Evolutionary conservation across 23 tunicate species (phyloP).

Genomic region (Ciona savignyi): DNA sequence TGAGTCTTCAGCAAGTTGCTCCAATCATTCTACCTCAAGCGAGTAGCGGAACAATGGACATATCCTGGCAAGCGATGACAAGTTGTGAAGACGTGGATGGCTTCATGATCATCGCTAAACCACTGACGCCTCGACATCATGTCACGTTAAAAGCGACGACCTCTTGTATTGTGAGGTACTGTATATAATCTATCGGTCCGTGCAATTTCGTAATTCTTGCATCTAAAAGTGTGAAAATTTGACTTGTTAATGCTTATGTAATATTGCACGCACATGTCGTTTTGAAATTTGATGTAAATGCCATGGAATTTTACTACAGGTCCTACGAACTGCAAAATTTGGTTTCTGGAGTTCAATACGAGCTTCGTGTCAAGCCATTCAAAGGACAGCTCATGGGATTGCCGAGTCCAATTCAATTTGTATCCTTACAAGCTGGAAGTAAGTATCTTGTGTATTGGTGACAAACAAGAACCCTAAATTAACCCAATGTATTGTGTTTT

Average conservation of each 20-base stretch:
- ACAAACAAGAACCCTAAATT: too few relatives aligned
- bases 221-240: too few relatives aligned
- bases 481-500: not conserved
- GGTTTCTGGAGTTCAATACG: constrained; percentile 13
- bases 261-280: too few relatives aligned
- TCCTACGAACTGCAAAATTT: constrained; percentile 14
- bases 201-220: too few relatives aligned
- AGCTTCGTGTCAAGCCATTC: constrained; percentile 48
- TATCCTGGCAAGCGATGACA: constrained; percentile 34
- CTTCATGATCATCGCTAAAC: constrained; percentile 39
- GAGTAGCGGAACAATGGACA: constrained; percentile 7
- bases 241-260: too few relatives aligned
- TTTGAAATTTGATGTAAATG: too few relatives aligned
- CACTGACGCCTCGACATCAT: constrained; percentile 15
- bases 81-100: constrained; percentile 49
- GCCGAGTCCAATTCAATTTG: constrained; percentile 44
- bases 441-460: too few relatives aligned
- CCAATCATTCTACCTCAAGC: constrained; percentile 12
- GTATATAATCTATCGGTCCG: too few relatives aligned
- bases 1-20: constrained; percentile 5
- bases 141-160: too few relatives aligned
- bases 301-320: constrained; percentile 26
- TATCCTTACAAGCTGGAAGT: constrained; percentile 46
- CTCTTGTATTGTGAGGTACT: too few relatives aligned
- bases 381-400: constrained; percentile 16